Base-by-base conservation (phyloP, 1,140 invertebrate species). In the Solenopsis fugax region DNA sequence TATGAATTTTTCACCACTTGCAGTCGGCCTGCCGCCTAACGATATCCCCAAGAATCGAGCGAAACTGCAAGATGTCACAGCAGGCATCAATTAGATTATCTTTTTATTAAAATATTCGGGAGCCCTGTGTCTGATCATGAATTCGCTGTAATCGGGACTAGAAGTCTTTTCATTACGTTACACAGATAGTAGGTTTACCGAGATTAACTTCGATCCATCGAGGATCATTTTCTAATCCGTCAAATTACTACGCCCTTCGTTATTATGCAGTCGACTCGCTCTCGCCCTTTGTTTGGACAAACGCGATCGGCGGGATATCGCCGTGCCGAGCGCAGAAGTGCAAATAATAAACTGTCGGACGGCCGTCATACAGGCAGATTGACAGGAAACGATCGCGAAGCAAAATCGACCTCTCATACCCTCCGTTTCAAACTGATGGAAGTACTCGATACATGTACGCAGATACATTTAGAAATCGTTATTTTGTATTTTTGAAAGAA, bases 251-350 rank as follows among this genome's bases (percentile, higher is more conserved):
- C 62, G 52, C 82, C 64, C 60, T 65, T 86, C 65, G 29, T 86
- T 52, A 62, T 76, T 86, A 75, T 65, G 29, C 62, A 45, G 48
- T 77, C 77, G n/a, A 21, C 18, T 72, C 37, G 52, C 24, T 34
- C 69, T 84, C 86, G 50, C 34, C 86, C 82, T 60, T 86, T 89
- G 88, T 89, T 89, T 89, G 88, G 54, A 71, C 71, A 89, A 86
- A 71, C 16, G 10, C 21, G 29, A 16, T 34, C 64, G 21, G 54
- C 54, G 29, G 54, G 16, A 48, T 76, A 60, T 81, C 50, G 21
- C 56, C 50, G 50, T 24, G 76, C 69, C 29, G 62, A 86, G 73
- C 82, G 73, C 75, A 89, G 62, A 54, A 89, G 67, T 56, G 87
- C 54, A 89, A 89, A 89, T 88, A 62, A 77, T 18, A 50, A 89